Conservation (phyloP, 2,888 invertebrate genomes). For the Frankliniella fusca region DNA sequence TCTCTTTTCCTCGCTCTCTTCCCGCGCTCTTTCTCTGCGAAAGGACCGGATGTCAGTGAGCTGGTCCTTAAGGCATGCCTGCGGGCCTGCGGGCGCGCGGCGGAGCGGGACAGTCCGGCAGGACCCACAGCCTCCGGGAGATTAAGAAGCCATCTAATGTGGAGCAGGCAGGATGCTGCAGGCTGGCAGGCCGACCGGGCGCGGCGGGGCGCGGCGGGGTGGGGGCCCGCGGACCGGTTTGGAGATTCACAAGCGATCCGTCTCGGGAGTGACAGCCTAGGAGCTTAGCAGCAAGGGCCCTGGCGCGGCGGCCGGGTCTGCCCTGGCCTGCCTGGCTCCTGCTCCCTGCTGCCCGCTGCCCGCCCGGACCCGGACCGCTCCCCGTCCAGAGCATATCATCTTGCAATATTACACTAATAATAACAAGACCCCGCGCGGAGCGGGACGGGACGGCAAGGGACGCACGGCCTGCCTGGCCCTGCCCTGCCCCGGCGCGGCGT, state of each 20-base stretch:
- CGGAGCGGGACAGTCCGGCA: background rate
- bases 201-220: too few relatives aligned
- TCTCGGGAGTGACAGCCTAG: conserved; percentile 18
- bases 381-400: too few relatives aligned
- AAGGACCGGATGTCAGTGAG: background rate
- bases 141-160: conserved; percentile 26
- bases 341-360: background rate
- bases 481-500: too few relatives aligned
- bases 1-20: too few relatives aligned
- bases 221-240: conserved; percentile 5
- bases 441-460: background rate
- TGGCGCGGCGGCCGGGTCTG: background rate
- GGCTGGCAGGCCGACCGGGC: background rate
- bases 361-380: background rate
- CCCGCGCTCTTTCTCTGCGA: too few relatives aligned
- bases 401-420: background rate
- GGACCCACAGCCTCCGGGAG: background rate
- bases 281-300: background rate
- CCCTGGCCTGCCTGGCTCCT: background rate
- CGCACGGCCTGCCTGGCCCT: too few relatives aligned
- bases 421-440: background rate
- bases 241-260: conserved; percentile 19
- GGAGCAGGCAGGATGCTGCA: background rate
- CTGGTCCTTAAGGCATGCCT: background rate
- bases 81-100: background rate